Conservation (phyloP, 35 echinoderm and acorn worm species). For the Heliocidaris tuberculata region DNA sequence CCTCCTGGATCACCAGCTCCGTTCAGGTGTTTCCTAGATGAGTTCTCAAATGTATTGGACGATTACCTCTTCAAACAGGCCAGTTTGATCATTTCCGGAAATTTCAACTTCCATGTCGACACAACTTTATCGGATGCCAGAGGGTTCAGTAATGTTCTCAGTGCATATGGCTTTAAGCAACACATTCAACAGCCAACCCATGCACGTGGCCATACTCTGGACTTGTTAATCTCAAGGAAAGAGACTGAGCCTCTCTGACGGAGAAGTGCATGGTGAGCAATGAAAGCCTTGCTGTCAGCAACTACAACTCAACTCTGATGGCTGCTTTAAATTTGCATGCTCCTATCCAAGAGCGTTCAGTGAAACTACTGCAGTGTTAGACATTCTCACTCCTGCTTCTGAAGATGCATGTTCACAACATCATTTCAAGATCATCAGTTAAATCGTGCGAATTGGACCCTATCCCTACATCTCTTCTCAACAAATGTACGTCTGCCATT, state of each 20-base stretch:
- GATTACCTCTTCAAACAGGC: neutral
- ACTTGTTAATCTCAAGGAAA: neutral
- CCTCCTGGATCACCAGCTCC: too few species aligned
- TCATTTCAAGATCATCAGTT: too few species aligned
- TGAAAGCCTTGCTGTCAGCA: neutral
- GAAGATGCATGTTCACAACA: too few species aligned
- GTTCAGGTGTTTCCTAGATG: neutral
- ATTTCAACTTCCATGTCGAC: neutral
- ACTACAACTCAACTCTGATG: constrained; percentile 24
- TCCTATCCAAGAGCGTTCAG: neutral
- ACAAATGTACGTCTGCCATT: neutral
- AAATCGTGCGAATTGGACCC: neutral
- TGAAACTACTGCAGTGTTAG: neutral
- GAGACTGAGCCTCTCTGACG: neutral
- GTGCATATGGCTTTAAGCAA: neutral
- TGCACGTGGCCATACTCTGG: neutral
- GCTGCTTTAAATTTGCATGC: constrained; percentile 34
- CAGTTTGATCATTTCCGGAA: neutral
- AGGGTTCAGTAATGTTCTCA: neutral
- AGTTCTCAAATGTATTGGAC: neutral
- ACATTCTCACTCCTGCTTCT: too few species aligned
- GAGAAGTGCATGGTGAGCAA: neutral
- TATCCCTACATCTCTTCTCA: neutral
- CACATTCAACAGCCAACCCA: neutral
- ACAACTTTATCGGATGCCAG: neutral